Conservation (phyloP, 2,113 vertebrate genomes). For the Podocnemis expansa region DNA sequence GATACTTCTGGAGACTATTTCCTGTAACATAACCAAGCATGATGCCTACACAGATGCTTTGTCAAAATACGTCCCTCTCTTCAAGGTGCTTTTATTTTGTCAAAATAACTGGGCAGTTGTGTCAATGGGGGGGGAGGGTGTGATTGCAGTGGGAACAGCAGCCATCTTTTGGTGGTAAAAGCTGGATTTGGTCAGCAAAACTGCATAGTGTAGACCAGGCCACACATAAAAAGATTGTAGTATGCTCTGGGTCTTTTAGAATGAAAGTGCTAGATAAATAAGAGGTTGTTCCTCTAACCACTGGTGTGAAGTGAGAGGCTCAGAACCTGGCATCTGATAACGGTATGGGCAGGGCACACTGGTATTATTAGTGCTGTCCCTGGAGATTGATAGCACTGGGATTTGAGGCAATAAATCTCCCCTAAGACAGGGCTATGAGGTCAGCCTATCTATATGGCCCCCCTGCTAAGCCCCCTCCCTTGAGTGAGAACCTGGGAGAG, state of each 20-base stretch:
- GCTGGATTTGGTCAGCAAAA: too few relatives aligned
- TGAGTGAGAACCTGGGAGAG: neutral
- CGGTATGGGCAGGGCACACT: neutral
- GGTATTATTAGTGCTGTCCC: neutral
- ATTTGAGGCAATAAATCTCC: slow-evolving; percentile 29
- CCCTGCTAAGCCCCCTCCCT: neutral
- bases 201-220: too few relatives aligned
- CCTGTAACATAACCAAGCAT: too few relatives aligned
- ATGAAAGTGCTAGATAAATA: neutral
- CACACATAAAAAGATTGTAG: neutral
- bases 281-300: neutral
- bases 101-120: too few relatives aligned
- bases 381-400: neutral
- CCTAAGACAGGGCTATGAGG: neutral
- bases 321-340: neutral
- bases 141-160: too few relatives aligned
- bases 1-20: too few relatives aligned
- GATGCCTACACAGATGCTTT: too few relatives aligned
- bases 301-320: neutral
- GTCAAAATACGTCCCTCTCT: too few relatives aligned
- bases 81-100: too few relatives aligned
- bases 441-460: neutral
- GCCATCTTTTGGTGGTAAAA: too few relatives aligned
- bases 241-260: neutral
- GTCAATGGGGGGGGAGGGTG: too few relatives aligned